These are phyloP conservation scores for Tetranychus truncatus DNA, from an alignment of 2,888 invertebrate genomes.

Conservation along the genomic window DNA sequence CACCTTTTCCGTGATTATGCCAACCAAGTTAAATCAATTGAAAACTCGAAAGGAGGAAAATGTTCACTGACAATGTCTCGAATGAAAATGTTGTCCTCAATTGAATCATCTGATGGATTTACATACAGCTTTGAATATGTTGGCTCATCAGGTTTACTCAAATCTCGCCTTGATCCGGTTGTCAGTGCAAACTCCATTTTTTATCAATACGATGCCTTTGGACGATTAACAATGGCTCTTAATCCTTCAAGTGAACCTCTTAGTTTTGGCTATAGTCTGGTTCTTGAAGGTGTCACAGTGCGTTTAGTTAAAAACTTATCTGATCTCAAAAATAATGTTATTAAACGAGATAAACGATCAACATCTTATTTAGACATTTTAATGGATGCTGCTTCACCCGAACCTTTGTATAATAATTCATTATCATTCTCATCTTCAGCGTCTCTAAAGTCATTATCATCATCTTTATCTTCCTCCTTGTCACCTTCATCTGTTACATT, in stretches of 20 bases:
- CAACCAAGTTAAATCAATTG: conserved; percentile 55
- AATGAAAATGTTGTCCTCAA: conserved; percentile 32
- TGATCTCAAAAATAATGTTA: background rate
- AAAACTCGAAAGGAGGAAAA: conserved; percentile 33
- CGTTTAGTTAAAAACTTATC: background rate
- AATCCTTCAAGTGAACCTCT: background rate
- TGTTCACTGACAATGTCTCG: conserved; percentile 32
- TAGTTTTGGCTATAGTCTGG: background rate
- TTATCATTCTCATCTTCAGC: background rate
- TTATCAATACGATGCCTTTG: conserved; percentile 75
- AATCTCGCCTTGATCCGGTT: conserved; percentile 30
- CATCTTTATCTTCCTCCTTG: background rate
- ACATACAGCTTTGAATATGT: conserved; percentile 34
- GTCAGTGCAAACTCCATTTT: conserved; percentile 44
- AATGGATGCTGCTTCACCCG: background rate
- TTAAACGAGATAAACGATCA: background rate
- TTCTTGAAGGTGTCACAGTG: background rate
- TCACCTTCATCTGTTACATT: background rate
- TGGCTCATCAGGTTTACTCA: conserved; percentile 33
- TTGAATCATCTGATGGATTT: conserved; percentile 32
- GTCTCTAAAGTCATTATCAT: background rate
- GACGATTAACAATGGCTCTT: conserved; percentile 45
- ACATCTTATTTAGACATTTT: background rate
- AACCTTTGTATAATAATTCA: background rate
- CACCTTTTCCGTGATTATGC: conserved; percentile 69